Conservation (phyloP, 2,113 vertebrate species). For the Echinops telfairi region DNA sequence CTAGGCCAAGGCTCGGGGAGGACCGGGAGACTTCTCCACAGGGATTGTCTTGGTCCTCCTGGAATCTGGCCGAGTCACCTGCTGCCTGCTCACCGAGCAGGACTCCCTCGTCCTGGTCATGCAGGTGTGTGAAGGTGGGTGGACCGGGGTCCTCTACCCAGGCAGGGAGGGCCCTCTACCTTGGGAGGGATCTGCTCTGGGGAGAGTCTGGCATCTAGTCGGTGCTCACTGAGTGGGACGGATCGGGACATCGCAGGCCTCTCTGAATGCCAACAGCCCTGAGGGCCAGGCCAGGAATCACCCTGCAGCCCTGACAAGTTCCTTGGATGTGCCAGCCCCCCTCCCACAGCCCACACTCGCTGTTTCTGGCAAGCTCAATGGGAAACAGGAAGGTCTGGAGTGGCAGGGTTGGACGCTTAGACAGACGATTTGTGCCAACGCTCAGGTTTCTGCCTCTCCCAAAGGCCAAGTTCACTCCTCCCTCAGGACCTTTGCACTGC, state of each 20-base stretch:
- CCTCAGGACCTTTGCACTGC: constrained; percentile 8
- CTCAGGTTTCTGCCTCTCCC: background rate
- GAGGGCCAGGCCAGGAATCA: background rate
- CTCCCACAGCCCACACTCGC: background rate
- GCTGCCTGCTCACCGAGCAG: background rate
- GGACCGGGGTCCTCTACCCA: background rate
- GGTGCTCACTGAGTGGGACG: background rate
- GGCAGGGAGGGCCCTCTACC: background rate
- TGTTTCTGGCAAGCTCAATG: background rate
- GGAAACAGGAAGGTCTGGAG: background rate
- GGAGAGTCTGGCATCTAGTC: background rate
- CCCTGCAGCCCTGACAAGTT: background rate
- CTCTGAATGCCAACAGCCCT: background rate
- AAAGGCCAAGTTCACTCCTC: background rate
- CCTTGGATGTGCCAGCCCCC: background rate
- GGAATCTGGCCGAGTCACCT: background rate
- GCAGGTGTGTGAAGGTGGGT: background rate
- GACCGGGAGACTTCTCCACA: background rate
- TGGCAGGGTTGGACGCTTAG: background rate
- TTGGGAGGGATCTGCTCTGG: background rate
- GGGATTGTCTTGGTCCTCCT: background rate
- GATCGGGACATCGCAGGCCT: background rate
- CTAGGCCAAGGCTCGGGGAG: background rate
- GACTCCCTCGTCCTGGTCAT: no score
- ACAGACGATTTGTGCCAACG: background rate